Evolutionary conservation across 2,113 vertebrate genomes (phyloP), one percentile per base, ranked within the genome.

Genomic region (Eubucco bourcierii): DNA sequence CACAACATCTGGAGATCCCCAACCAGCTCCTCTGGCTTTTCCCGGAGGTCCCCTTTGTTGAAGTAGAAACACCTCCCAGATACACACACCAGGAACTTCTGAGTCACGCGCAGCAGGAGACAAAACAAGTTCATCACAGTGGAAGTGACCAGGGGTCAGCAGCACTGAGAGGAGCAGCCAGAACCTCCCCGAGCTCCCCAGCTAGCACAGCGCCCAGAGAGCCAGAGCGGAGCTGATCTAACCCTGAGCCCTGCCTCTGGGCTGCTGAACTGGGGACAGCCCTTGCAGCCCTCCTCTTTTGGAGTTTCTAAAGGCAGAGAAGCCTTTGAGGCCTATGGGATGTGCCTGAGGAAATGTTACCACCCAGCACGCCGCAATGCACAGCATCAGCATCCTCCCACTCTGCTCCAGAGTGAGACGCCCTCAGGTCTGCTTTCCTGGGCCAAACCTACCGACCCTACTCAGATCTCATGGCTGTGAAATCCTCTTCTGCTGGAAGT

Each of bases 331-430:
- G 29, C 56, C 18, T 41, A 4, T 12, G 15, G 47, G 37, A 87
- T 5, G 37, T 0, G 0, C 44, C 33, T 41, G 2, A 72, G 63
- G 41, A 39, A 7, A 7, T 2, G 20, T 33, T 44, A 61, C 18
- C 4, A 50, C 16, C 33, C 29, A 50, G 29, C 17, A 29, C 52
- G 25, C 25, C 33, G 61, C 53, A 8, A 5, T 16, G n/a, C 5
- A 53, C 24, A 46, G 34, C 50, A 59, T 24, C 34, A 46, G 34
- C 50, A 59, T 24, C 34, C 53, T 81, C 34, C n/a, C 59, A 79
- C 5, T 8, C 37, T 0, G 1, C 16, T 31, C 33, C 53, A 64
- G 70, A n/a, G n/a, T n/a, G n/a, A n/a, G n/a, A 53, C 21, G 27
- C 21, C n/a, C 25, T 53, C 5, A 3, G n/a, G 68, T 58, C 28